Percentiles rank a stretch among this genome's conserved stretches.
These are phyloP conservation scores for Tragelaphus oryx DNA, from an alignment of 2,797 vertebrate genomes.

Conservation along the genomic window DNA sequence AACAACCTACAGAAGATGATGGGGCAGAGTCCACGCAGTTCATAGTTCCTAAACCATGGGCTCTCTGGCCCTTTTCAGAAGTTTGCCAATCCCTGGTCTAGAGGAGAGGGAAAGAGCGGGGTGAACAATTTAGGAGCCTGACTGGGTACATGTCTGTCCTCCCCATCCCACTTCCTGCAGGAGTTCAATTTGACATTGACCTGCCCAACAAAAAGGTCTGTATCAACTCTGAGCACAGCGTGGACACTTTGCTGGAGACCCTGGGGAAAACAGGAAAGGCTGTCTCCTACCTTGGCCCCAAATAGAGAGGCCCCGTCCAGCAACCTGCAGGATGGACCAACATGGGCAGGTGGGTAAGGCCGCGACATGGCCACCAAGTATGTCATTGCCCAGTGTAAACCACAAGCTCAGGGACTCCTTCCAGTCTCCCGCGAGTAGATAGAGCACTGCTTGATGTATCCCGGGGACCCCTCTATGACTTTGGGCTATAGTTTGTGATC, in stretches of 20 bases:
- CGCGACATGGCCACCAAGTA: neutral
- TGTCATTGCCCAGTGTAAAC: neutral
- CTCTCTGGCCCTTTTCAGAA: neutral
- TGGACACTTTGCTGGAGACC: constrained; percentile 86
- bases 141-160: neutral
- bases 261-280: constrained; percentile 94
- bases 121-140: neutral
- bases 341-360: constrained; percentile 36
- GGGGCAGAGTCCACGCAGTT: neutral
- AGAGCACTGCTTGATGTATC: neutral
- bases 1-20: neutral
- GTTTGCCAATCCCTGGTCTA: neutral
- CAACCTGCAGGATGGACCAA: neutral
- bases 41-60: neutral
- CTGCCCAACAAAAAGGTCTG: constrained; percentile 93
- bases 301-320: constrained; percentile 74
- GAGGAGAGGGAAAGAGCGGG: neutral
- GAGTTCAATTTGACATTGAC: constrained; percentile 92
- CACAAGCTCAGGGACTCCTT: neutral
- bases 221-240: constrained; percentile 88
- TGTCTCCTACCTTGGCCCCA: constrained; percentile 88
- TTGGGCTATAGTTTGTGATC: neutral
- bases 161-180: constrained; percentile 73
- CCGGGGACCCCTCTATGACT: neutral
- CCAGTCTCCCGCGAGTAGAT: neutral